These are phyloP conservation scores for Scomber japonicus DNA, from an alignment of 2,113 vertebrate genomes.

Conservation along the genomic window DNA sequence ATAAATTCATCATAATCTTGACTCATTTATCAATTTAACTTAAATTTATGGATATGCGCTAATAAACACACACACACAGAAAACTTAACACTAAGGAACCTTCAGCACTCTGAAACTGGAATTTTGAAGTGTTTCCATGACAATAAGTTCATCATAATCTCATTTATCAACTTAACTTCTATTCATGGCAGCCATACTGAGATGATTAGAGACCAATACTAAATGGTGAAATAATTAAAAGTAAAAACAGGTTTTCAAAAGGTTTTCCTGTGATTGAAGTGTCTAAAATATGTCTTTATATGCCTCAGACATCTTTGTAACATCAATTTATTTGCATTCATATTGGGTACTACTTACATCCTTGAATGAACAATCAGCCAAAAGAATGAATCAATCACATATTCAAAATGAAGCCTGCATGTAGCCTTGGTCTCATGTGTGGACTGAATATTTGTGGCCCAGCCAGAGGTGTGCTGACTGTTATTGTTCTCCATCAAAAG, in stretches of 20 bases:
- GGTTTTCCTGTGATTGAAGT: not conserved
- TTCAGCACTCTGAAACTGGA: not conserved
- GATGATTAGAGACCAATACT: conserved; percentile 4
- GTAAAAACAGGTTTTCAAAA: not conserved
- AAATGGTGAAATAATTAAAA: not conserved
- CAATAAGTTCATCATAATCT: not conserved
- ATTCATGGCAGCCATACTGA: not conserved
- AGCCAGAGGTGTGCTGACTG: not conserved
- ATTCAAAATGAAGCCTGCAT: not conserved
- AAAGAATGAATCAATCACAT: not conserved
- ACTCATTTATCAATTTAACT: not conserved
- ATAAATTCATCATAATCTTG: not conserved
- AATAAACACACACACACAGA: no score
- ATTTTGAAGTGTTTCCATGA: conserved; percentile 4
- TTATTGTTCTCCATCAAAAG: not conserved
- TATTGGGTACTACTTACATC: not conserved
- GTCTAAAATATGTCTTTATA: not conserved
- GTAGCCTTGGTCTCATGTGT: not conserved
- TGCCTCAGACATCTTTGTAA: not conserved
- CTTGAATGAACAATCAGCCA: not conserved
- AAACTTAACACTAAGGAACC: no score
- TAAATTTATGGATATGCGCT: no score
- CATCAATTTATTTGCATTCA: not conserved
- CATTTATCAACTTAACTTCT: not conserved
- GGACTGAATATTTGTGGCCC: not conserved